Percentiles rank a stretch among this genome's conserved stretches.
These are phyloP conservation scores for Autographa gamma DNA, from an alignment of 2,888 invertebrate genomes.

Conservation along the genomic window DNA sequence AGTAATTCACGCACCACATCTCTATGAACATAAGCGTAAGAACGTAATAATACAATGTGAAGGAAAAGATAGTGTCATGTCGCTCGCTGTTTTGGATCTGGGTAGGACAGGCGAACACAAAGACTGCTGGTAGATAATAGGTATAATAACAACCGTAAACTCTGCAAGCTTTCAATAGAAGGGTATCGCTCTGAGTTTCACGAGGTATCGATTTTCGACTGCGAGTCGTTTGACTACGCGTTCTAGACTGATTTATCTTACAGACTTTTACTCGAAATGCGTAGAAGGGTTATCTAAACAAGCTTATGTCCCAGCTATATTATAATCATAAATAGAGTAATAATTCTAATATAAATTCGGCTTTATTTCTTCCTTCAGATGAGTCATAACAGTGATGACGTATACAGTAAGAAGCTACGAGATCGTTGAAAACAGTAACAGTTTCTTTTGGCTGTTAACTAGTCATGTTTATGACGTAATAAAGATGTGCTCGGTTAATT, in stretches of 20 bases:
- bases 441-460: constrained; percentile 43
- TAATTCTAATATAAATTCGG: too few relatives aligned
- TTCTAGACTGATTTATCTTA: neutral
- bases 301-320: neutral
- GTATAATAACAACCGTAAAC: constrained; percentile 57
- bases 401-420: neutral
- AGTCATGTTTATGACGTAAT: constrained; percentile 64
- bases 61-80: constrained; percentile 49
- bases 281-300: constrained; percentile 10
- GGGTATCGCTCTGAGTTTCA: constrained; percentile 65
- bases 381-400: too few relatives aligned
- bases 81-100: constrained; percentile 35
- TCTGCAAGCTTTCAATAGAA: constrained; percentile 62
- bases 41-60: constrained; percentile 14
- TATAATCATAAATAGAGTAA: too few relatives aligned
- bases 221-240: constrained; percentile 34
- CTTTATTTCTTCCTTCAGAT: too few relatives aligned
- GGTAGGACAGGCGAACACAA: constrained; percentile 56
- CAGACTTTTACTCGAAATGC: constrained; percentile 22
- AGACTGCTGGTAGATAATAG: constrained; percentile 49
- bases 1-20: neutral
- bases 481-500: constrained; percentile 66
- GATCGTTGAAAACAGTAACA: constrained; percentile 13
- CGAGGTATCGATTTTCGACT: constrained; percentile 66
- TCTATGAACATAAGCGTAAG: neutral